phyloP scores from a whole-genome alignment of 2,888 invertebrate species.

The Plebejus argus region DNA sequence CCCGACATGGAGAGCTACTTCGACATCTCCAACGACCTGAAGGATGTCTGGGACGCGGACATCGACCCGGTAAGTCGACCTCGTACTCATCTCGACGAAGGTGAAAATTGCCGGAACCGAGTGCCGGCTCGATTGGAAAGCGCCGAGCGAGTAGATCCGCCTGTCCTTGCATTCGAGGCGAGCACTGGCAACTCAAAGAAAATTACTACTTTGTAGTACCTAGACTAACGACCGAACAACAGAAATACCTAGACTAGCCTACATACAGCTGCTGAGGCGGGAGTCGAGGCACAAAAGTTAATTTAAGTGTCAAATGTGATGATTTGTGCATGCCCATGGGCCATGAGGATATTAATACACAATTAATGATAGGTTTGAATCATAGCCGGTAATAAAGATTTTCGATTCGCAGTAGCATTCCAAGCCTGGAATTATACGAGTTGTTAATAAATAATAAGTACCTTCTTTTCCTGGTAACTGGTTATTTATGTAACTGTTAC shows the following conservation, averaged over 20 bases:
- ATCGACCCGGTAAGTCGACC: conserved; percentile 89
- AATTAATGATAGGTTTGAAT: not conserved
- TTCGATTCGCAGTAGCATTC: not conserved
- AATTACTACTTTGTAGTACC: conserved; percentile 7
- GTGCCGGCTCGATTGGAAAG: conserved; percentile 2
- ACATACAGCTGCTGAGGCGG: too few species aligned
- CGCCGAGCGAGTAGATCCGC: not conserved
- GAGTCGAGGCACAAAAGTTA: not conserved
- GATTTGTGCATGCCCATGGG: not conserved
- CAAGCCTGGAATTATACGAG: not conserved
- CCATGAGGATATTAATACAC: not conserved
- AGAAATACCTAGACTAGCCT: not conserved
- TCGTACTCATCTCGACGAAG: conserved; percentile 56
- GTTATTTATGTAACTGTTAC: conserved; percentile 17
- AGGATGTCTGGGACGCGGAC: conserved; percentile 91
- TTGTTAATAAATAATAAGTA: not conserved
- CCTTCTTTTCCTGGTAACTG: conserved; percentile 15
- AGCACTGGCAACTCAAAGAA: not conserved
- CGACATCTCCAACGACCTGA: conserved; percentile 87
- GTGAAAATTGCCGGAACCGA: conserved; percentile 42
- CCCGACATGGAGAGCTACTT: conserved; percentile 87
- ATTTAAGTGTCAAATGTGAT: not conserved
- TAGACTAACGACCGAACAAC: not conserved
- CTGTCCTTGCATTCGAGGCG: conserved; percentile 22
- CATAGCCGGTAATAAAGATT: not conserved